These are phyloP conservation scores for Epizoanthus ramosus DNA, from an alignment of 92 coral and sea anemone species.

Conservation along the genomic window DNA sequence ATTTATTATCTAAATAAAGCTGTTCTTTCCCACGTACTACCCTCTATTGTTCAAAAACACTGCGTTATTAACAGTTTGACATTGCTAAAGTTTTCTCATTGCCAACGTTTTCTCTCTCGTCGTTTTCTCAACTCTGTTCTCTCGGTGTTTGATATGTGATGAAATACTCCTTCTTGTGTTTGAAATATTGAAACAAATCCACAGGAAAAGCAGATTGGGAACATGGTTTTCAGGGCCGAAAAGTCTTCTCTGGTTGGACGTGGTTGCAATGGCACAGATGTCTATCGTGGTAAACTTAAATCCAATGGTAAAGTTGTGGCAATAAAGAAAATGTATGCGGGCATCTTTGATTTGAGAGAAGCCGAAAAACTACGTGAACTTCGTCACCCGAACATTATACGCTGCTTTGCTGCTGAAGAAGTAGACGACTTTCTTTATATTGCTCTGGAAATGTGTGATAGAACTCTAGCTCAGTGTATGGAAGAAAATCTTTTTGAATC, in stretches of 20 bases:
- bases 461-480: slow-evolving; percentile 14
- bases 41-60: no score
- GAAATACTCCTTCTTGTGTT: no score
- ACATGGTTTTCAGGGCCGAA: slow-evolving; percentile 5
- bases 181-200: neutral
- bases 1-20: no score
- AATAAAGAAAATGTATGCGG: slow-evolving; percentile 22
- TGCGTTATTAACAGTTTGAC: no score
- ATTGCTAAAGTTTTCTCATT: no score
- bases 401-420: slow-evolving; percentile 24
- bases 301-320: slow-evolving; percentile 16
- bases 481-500: slow-evolving; percentile 16
- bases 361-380: slow-evolving; percentile 19
- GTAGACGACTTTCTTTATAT: slow-evolving; percentile 23
- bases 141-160: no score
- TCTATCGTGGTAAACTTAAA: slow-evolving; percentile 21
- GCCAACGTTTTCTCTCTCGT: no score
- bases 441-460: slow-evolving; percentile 28
- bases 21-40: no score
- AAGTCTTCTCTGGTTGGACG: slow-evolving; percentile 10
- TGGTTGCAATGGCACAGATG: slow-evolving; percentile 19
- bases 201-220: slow-evolving; percentile 22
- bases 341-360: slow-evolving; percentile 12
- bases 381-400: slow-evolving; percentile 22
- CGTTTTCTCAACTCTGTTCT: no score